Conservation (phyloP, 2,888 invertebrate species). For the Yponomeuta cagnagella region DNA sequence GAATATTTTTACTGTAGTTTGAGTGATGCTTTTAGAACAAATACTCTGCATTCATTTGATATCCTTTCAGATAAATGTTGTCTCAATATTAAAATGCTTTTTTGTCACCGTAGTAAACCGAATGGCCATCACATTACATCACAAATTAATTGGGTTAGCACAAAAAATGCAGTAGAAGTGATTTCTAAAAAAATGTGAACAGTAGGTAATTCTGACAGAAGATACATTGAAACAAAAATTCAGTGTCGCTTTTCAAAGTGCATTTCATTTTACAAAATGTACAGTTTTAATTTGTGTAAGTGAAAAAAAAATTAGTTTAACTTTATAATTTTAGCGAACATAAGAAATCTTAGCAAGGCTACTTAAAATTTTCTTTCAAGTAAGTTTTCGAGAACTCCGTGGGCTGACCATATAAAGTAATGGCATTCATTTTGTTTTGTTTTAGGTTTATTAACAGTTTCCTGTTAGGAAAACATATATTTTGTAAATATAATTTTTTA, state of each 20-base stretch:
- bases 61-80: not conserved
- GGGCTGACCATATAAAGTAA: not conserved
- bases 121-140: not conserved
- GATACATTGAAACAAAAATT: not conserved
- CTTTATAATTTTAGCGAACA: not conserved
- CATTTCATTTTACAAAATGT: conserved; percentile 15
- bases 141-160: not conserved
- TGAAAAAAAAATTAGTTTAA: conserved; percentile 8
- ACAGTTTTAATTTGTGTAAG: conserved; percentile 13
- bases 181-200: too few relatives aligned
- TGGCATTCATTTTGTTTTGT: not conserved
- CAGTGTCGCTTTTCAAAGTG: conserved; percentile 15
- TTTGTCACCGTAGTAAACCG: not conserved
- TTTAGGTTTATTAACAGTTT: not conserved
- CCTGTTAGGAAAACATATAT: not conserved
- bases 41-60: not conserved
- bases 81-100: not conserved
- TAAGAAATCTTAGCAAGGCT: conserved; percentile 18
- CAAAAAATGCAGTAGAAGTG: too few relatives aligned
- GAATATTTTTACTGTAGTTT: not conserved
- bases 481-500: conserved; percentile 12
- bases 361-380: conserved; percentile 21
- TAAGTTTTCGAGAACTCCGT: conserved; percentile 30
- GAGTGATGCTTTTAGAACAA: not conserved
- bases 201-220: not conserved